These are phyloP conservation scores for Bombus pyrosoma DNA, from an alignment of 1,140 invertebrate species.

Conservation along the genomic window DNA sequence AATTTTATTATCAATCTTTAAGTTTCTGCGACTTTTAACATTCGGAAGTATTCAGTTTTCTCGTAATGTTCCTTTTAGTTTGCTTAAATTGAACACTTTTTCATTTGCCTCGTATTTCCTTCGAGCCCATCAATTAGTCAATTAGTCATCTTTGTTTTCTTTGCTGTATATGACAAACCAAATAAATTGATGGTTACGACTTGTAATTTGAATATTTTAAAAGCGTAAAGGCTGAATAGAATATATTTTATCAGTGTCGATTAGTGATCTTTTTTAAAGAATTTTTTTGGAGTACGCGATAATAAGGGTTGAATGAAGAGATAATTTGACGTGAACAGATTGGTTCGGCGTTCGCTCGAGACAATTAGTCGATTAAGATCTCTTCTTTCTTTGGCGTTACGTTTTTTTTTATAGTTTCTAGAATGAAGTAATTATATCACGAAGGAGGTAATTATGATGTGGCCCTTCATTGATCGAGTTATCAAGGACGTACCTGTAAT, in stretches of 20 bases:
- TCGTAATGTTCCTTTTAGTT: too few relatives aligned
- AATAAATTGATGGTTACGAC: background rate
- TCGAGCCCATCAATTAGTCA: background rate
- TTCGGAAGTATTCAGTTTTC: too few relatives aligned
- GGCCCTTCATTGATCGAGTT: background rate
- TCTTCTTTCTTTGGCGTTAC: background rate
- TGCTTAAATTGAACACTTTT: too few relatives aligned
- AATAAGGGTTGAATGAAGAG: background rate
- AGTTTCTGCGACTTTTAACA: too few relatives aligned
- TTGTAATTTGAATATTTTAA: background rate
- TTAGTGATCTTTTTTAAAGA: background rate
- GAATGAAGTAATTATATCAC: conserved; percentile 44
- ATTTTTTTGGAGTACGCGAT: background rate
- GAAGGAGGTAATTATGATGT: conserved; percentile 23
- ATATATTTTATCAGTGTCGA: background rate
- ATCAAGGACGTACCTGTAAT: conserved; percentile 27
- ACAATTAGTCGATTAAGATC: conserved; percentile 32
- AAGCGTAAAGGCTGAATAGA: background rate
- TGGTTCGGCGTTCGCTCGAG: background rate
- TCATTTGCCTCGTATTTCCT: background rate
- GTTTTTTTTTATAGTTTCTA: conserved; percentile 3
- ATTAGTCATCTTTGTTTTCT: background rate
- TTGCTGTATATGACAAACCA: background rate
- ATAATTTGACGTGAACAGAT: background rate
- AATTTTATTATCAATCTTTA: too few relatives aligned